Conservation (phyloP, 2,113 vertebrate species). For the Charadrius vociferus region DNA sequence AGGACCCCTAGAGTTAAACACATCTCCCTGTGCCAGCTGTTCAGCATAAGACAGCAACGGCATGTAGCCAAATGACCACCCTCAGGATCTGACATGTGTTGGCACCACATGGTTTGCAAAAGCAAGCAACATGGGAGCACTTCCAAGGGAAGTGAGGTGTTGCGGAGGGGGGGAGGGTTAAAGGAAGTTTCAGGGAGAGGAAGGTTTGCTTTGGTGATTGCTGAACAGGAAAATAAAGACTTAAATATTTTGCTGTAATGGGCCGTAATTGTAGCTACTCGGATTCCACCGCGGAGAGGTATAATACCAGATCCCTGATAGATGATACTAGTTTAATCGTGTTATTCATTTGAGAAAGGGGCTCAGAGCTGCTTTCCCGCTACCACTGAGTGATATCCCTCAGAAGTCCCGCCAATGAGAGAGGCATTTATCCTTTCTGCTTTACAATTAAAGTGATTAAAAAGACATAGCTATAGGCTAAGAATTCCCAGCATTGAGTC, state of each 20-base stretch:
- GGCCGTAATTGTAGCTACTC: neutral
- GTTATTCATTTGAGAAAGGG: neutral
- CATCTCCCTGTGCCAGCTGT: conserved; percentile 19
- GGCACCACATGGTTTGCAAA: conserved; percentile 10
- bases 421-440: neutral
- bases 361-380: neutral
- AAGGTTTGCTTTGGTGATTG: neutral
- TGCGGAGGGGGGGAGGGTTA: neutral
- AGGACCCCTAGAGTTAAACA: conserved; percentile 44
- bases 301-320: neutral
- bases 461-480: neutral
- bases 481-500: neutral
- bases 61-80: conserved; percentile 31
- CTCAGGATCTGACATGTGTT: neutral
- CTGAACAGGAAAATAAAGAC: neutral
- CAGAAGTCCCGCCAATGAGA: neutral
- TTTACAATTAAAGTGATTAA: neutral
- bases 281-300: neutral
- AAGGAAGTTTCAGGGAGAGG: neutral
- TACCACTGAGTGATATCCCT: neutral
- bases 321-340: neutral
- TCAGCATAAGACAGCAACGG: neutral
- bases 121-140: neutral
- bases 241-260: conserved; percentile 5
- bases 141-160: conserved; percentile 10